phyloP scores from a whole-genome alignment of 2,888 invertebrate species.

The Heliconius erato region DNA sequence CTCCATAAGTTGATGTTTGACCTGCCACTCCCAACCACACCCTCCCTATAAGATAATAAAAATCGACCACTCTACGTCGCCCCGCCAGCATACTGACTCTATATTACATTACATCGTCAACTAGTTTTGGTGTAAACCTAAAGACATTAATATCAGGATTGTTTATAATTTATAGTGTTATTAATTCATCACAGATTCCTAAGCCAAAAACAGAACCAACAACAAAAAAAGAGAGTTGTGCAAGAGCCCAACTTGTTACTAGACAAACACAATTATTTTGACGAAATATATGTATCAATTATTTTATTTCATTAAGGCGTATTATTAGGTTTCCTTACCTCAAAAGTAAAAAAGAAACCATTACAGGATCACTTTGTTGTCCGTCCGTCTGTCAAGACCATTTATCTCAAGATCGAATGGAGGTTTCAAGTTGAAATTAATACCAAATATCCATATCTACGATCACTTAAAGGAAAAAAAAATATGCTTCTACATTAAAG shows the following conservation, averaged over 20 bases:
- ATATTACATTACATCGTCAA: slow-evolving; percentile 26
- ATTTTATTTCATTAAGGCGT: not conserved
- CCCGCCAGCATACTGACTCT: slow-evolving; percentile 62
- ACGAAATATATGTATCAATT: not conserved
- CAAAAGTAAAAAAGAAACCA: too few relatives aligned
- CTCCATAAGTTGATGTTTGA: slow-evolving; percentile 75
- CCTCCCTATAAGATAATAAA: slow-evolving; percentile 79
- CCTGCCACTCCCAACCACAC: slow-evolving; percentile 81
- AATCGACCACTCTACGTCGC: slow-evolving; percentile 76
- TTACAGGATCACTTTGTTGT: too few relatives aligned
- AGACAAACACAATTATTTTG: not conserved
- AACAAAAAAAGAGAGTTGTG: too few relatives aligned
- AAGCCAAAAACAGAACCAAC: not conserved
- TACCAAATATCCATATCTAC: not conserved
- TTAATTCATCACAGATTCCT: not conserved
- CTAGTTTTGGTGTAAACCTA: not conserved
- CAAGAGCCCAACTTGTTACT: not conserved
- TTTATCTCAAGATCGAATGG: too few relatives aligned
- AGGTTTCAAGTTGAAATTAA: not conserved
- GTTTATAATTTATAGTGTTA: not conserved
- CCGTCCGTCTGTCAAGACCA: too few relatives aligned
- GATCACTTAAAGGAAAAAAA: not conserved
- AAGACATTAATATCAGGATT: not conserved
- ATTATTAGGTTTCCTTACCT: not conserved
- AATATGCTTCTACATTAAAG: not conserved